A percentile compares a stretch with the other conserved stretches of the same genome.
These are phyloP conservation scores for Hesperia comma DNA, from an alignment of 2,888 invertebrate genomes.

Conservation along the genomic window DNA sequence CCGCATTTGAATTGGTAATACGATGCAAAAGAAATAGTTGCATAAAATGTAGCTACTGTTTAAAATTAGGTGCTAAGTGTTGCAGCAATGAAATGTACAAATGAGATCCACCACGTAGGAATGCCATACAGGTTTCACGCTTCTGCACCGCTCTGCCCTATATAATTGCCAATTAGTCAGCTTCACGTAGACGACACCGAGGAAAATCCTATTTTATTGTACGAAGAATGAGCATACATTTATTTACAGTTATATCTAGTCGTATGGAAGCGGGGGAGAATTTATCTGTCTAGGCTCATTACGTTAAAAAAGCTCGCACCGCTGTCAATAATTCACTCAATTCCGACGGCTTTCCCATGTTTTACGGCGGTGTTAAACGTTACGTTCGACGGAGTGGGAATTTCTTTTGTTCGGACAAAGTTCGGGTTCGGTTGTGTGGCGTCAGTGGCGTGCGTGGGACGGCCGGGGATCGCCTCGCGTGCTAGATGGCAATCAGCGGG, in stretches of 20 bases:
- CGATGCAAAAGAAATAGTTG: conserved; percentile 76
- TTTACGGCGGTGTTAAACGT: conserved; percentile 59
- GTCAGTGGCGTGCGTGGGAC: conserved; percentile 65
- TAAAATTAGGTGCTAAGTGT: conserved; percentile 72
- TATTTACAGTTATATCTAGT: conserved; percentile 15
- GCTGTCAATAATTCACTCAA: conserved; percentile 47
- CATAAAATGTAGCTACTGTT: conserved; percentile 66
- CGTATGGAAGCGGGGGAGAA: conserved; percentile 16
- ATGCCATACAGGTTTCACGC: conserved; percentile 37
- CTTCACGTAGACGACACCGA: conserved; percentile 36
- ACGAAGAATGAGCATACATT: conserved; percentile 34
- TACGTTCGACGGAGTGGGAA: conserved; percentile 57
- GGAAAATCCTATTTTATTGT: conserved; percentile 36
- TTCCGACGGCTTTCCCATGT: conserved; percentile 47
- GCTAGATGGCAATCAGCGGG: conserved; percentile 73
- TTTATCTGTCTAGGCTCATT: conserved; percentile 33
- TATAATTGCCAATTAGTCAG: conserved; percentile 38
- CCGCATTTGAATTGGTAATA: conserved; percentile 80
- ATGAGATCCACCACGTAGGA: conserved; percentile 43
- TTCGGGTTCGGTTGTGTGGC: conserved; percentile 43
- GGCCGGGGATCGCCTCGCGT: conserved; percentile 76
- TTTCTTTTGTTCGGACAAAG: conserved; percentile 62
- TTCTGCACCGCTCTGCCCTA: conserved; percentile 36
- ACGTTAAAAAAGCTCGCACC: conserved; percentile 41
- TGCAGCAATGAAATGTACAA: conserved; percentile 64